Evolutionary conservation across 2,113 vertebrate species (phyloP).

Genomic region (Aythya baeri): DNA sequence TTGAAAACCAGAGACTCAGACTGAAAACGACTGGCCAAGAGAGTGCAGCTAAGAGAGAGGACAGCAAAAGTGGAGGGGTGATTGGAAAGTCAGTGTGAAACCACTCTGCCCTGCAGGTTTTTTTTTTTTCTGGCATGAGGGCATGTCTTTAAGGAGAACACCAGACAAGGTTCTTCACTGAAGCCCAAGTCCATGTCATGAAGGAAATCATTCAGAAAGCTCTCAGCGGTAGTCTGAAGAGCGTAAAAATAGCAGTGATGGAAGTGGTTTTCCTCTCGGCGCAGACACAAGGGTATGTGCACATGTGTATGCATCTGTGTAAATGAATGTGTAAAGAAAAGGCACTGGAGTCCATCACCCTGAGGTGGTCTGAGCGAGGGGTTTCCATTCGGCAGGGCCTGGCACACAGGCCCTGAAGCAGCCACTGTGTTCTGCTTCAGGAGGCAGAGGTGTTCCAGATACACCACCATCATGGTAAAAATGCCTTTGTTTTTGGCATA

Average conservation of each 20-base stretch:
- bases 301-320: not conserved
- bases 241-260: not conserved
- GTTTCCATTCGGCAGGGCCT: not conserved
- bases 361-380: constrained; percentile 2
- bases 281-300: not conserved
- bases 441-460: constrained; percentile 5
- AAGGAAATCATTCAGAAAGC: not conserved
- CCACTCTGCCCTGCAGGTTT: not conserved
- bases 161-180: not conserved
- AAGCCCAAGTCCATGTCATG: not conserved
- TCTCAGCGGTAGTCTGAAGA: not conserved
- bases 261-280: not conserved
- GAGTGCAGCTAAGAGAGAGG: not conserved
- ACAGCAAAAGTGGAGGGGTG: not conserved
- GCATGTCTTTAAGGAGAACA: not conserved
- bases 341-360: not conserved
- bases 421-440: not conserved
- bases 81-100: not conserved
- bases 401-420: not conserved
- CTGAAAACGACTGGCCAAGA: not conserved
- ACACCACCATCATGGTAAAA: not conserved
- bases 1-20: not conserved
- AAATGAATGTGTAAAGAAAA: not conserved
- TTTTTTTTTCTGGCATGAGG: not conserved
- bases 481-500: not conserved